Percentiles rank a stretch among this genome's conserved stretches.
phyloP scores from a whole-genome alignment of 1,140 invertebrate genomes.

The Trichonephila clavata region DNA sequence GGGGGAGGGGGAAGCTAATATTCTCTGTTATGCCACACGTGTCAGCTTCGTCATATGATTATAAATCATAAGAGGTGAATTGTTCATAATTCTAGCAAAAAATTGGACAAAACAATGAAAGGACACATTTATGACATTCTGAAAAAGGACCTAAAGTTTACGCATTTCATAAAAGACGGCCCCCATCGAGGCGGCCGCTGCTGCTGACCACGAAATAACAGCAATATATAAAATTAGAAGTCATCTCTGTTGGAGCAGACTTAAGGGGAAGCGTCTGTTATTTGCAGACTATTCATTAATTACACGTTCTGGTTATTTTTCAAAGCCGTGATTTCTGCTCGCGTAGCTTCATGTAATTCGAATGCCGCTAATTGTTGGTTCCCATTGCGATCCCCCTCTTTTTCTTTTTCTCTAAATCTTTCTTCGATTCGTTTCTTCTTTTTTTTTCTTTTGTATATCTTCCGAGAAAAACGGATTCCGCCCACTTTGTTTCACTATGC shows the following conservation, averaged over 20 bases:
- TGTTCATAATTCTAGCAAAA: no score
- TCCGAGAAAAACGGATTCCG: not conserved
- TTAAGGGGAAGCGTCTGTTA: slow-evolving; percentile 36
- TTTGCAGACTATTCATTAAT: slow-evolving; percentile 72
- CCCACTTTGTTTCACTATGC: not conserved
- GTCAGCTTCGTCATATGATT: no score
- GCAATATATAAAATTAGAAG: slow-evolving; percentile 75
- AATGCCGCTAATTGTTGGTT: slow-evolving; percentile 69
- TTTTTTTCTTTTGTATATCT: not conserved
- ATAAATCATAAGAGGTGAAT: no score
- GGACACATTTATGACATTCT: not conserved
- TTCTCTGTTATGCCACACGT: no score
- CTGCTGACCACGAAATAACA: slow-evolving; percentile 61
- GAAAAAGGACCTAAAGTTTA: not conserved
- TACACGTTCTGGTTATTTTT: slow-evolving; percentile 65
- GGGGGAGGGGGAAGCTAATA: no score
- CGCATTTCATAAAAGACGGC: not conserved
- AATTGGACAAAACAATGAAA: no score
- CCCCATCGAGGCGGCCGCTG: not conserved
- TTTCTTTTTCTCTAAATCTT: slow-evolving; percentile 33
- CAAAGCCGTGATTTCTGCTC: slow-evolving; percentile 57
- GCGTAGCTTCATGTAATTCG: slow-evolving; percentile 51
- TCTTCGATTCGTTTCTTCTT: not conserved
- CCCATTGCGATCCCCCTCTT: slow-evolving; percentile 42
- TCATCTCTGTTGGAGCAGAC: not conserved